phyloP scores from a whole-genome alignment of 2,113 vertebrate species.

The Chrysemys picta region DNA sequence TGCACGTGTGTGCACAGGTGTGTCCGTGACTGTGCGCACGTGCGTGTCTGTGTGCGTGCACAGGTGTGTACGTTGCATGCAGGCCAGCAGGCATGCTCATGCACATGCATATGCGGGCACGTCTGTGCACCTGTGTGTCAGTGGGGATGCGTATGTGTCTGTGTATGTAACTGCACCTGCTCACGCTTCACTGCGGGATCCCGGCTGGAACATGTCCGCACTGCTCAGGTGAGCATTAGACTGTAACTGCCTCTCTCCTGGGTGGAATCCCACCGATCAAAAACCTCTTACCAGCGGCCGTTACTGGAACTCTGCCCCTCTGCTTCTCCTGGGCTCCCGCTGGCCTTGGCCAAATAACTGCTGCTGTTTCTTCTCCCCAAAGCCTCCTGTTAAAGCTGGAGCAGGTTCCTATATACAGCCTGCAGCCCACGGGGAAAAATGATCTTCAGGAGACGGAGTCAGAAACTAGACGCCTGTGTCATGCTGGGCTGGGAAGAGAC shows the following conservation, averaged over 20 bases:
- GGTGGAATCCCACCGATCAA: not conserved
- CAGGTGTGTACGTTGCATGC: accelerated
- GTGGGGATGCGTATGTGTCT: too few relatives aligned
- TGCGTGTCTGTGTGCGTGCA: accelerated
- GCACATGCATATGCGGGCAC: not conserved
- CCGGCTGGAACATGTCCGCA: not conserved
- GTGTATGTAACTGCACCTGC: too few relatives aligned
- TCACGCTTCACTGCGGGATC: not conserved
- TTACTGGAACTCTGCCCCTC: accelerated
- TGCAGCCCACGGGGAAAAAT: accelerated
- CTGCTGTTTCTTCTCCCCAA: accelerated
- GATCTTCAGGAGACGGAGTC: accelerated
- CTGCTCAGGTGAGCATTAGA: not conserved
- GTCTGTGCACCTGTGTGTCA: not conserved
- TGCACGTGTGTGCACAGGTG: too few relatives aligned
- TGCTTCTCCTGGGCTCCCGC: not conserved
- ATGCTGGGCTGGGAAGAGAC: not conserved
- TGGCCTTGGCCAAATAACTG: not conserved
- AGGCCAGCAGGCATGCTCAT: not conserved
- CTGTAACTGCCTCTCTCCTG: not conserved
- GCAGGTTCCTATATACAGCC: not conserved
- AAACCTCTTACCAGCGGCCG: not conserved
- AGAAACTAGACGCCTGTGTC: not conserved
- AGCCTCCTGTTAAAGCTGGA: not conserved
- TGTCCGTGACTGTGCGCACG: too few relatives aligned